Conservation (phyloP, 2,888 invertebrate species). For the Andricus quercusramuli region DNA sequence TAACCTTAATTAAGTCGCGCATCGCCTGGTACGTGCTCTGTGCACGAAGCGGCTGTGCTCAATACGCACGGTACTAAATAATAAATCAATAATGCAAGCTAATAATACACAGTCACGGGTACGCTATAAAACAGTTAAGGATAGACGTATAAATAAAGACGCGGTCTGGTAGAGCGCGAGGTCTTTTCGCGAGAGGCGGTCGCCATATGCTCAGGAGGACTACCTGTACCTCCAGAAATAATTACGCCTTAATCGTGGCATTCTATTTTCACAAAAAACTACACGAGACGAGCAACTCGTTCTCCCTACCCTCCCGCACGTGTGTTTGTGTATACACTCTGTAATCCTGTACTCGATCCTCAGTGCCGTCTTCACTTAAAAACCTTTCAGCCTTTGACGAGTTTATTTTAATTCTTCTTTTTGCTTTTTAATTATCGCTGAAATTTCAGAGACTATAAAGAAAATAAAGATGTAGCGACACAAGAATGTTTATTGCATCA, state of each 20-base stretch:
- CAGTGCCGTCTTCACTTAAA: conserved; percentile 15
- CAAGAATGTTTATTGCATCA: neutral
- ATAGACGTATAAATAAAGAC: conserved; percentile 45
- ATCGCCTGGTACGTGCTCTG: conserved; percentile 52
- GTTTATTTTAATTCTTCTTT: neutral
- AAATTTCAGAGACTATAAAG: neutral
- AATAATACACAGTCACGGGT: conserved; percentile 60
- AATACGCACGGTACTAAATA: conserved; percentile 61
- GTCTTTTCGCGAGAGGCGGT: conserved; percentile 50
- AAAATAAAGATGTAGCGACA: neutral
- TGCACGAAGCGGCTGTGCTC: conserved; percentile 25
- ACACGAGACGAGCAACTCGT: conserved; percentile 54
- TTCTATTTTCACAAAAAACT: conserved; percentile 54
- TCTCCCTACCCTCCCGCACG: conserved; percentile 32
- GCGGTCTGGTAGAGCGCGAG: conserved; percentile 52
- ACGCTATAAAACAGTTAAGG: conserved; percentile 40
- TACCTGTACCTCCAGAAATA: conserved; percentile 55
- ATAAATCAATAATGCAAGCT: conserved; percentile 70
- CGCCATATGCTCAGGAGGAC: conserved; percentile 60
- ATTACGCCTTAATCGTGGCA: conserved; percentile 63
- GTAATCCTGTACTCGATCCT: conserved; percentile 8
- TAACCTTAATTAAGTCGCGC: conserved; percentile 70
- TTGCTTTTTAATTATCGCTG: neutral
- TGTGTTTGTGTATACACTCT: conserved; percentile 14
- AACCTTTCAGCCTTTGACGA: neutral